Evolutionary conservation across 2,888 invertebrate genomes (phyloP).

Genomic region (Lissocephala sabroskyi): DNA sequence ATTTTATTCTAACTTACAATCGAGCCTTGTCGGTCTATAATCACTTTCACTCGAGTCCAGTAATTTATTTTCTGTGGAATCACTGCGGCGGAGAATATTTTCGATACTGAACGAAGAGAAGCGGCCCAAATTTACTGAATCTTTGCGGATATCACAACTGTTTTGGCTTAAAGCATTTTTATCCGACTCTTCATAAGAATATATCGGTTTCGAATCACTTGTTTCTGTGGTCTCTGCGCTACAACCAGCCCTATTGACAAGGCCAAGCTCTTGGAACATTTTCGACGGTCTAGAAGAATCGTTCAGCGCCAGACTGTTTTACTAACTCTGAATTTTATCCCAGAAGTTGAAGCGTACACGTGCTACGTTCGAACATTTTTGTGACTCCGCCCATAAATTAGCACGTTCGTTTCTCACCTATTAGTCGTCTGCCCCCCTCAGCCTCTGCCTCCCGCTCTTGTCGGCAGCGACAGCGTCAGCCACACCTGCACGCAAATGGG

Average conservation of each 20-base stretch:
- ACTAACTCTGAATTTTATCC: constrained; percentile 17
- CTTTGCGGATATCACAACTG: too few species aligned
- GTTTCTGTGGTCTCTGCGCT: too few species aligned
- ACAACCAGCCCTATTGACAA: too few species aligned
- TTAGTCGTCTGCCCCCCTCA: too few species aligned
- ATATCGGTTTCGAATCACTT: too few species aligned
- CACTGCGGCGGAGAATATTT: constrained; percentile 39
- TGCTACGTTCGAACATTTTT: constrained; percentile 6
- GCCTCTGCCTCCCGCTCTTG: too few species aligned
- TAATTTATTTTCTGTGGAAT: not conserved
- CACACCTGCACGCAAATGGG: too few species aligned
- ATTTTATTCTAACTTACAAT: not conserved
- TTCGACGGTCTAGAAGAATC: constrained; percentile 1
- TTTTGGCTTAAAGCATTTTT: constrained; percentile 5
- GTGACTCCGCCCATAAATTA: constrained; percentile 56
- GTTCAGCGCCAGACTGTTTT: constrained; percentile 7
- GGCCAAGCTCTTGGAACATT: constrained; percentile 11
- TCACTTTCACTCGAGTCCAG: too few species aligned
- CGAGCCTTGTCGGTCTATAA: too few species aligned
- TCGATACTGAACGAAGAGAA: constrained; percentile 56
- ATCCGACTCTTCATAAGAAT: too few species aligned
- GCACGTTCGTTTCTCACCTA: constrained; percentile 31
- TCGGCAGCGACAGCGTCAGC: too few species aligned
- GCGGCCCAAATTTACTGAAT: constrained; percentile 6
- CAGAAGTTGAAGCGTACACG: constrained; percentile 1